Conservation (phyloP, 2,888 invertebrate species). For the Protonemura montana region DNA sequence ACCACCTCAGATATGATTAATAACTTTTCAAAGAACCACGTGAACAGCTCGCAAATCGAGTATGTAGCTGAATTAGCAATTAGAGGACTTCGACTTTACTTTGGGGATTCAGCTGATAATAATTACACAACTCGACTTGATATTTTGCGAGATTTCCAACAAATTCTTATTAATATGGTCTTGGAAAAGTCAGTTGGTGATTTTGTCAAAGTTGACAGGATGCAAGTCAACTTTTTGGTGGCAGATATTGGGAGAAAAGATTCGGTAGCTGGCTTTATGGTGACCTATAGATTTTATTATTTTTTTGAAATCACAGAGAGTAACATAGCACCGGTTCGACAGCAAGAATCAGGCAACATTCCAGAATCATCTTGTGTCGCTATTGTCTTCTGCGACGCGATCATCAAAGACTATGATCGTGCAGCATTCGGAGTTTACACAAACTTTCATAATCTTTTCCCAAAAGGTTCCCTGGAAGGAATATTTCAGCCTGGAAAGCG, state of each 20-base stretch:
- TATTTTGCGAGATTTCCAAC: background rate
- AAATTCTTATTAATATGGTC: background rate
- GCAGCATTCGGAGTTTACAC: background rate
- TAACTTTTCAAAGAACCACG: background rate
- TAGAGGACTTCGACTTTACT: background rate
- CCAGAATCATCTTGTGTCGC: background rate
- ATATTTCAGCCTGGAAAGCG: background rate
- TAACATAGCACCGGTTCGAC: background rate
- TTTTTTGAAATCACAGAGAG: background rate
- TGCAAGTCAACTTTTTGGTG: background rate
- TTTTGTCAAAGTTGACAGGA: background rate
- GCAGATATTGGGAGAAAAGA: background rate
- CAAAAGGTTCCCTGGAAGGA: background rate
- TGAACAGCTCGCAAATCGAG: background rate
- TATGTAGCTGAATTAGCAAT: background rate
- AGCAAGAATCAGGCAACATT: background rate
- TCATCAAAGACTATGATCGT: background rate
- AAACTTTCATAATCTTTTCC: background rate
- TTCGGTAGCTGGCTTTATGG: background rate
- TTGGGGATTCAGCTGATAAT: background rate
- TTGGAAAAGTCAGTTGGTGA: background rate
- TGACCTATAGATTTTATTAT: background rate
- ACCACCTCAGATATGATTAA: background rate
- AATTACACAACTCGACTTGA: background rate
- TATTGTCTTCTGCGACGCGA: background rate